Evolutionary conservation across 2,113 vertebrate genomes (phyloP).

Genomic region (Rhipidura dahli): DNA sequence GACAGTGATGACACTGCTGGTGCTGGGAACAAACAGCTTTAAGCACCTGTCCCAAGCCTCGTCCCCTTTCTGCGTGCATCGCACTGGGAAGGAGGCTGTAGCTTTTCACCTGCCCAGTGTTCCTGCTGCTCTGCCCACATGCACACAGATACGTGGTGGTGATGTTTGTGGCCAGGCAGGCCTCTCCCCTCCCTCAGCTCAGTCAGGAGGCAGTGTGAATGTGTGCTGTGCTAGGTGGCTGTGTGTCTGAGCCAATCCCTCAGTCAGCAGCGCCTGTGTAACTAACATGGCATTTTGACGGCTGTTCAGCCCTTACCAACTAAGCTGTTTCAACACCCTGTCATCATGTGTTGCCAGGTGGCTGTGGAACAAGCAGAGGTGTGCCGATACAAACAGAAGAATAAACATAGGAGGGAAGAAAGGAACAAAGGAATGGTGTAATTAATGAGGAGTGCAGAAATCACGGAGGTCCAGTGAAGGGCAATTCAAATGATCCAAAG

Average conservation of each 20-base stretch:
- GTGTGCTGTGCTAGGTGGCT: not conserved
- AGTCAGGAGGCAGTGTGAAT: not conserved
- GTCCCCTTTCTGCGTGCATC: not conserved
- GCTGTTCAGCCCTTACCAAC: slow-evolving; percentile 27
- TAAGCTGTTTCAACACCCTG: slow-evolving; percentile 42
- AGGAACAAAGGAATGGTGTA: not conserved
- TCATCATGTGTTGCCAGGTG: slow-evolving; percentile 53
- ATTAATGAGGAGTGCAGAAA: not conserved
- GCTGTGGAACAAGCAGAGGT: slow-evolving; percentile 56
- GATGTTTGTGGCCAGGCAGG: not conserved
- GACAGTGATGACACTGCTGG: not conserved
- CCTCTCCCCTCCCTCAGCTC: not conserved
- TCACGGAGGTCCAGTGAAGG: not conserved
- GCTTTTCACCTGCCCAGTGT: not conserved
- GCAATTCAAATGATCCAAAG: not conserved
- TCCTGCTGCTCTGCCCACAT: not conserved
- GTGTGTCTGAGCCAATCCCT: slow-evolving; percentile 57
- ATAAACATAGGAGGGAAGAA: not conserved
- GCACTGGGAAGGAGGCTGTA: not conserved
- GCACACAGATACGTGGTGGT: not conserved
- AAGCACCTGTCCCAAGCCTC: not conserved
- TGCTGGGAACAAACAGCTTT: not conserved
- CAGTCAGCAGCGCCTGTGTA: slow-evolving; percentile 40
- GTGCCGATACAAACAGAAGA: not conserved
- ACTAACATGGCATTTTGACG: slow-evolving; percentile 50